These are phyloP conservation scores for Latheticus oryzae DNA, from an alignment of 2,888 invertebrate species.

Conservation along the genomic window DNA sequence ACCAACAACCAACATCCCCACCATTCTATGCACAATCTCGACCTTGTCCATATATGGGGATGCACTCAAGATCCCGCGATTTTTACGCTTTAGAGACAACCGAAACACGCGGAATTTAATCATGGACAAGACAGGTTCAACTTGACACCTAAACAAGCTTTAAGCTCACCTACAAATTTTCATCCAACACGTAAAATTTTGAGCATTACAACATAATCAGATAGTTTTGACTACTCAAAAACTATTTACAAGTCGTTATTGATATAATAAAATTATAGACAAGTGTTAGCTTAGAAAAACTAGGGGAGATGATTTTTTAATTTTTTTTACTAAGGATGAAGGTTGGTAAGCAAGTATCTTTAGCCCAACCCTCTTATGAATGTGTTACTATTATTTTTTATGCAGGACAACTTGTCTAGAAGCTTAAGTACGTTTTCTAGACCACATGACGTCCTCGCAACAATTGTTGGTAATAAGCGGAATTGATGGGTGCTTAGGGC, in stretches of 20 bases:
- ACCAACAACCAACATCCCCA: too few relatives aligned
- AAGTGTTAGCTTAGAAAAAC: constrained; percentile 31
- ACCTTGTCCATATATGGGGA: constrained; percentile 36
- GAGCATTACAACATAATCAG: constrained; percentile 1
- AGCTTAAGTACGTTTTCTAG: constrained; percentile 35
- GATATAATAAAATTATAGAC: constrained; percentile 6
- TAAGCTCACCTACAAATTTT: too few relatives aligned
- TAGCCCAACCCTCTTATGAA: constrained; percentile 46
- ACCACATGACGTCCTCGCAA: constrained; percentile 47
- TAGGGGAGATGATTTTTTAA: constrained; percentile 33
- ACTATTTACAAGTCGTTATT: not conserved
- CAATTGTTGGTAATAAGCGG: constrained; percentile 55
- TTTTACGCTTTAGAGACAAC: constrained; percentile 27
- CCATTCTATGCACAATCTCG: constrained; percentile 33
- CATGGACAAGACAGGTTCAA: constrained; percentile 18
- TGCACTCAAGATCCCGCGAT: constrained; percentile 38
- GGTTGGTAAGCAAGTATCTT: constrained; percentile 33
- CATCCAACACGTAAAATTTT: not conserved
- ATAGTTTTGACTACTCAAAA: constrained; percentile 4
- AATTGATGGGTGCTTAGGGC: constrained; percentile 52
- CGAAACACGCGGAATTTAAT: not conserved
- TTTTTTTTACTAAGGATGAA: constrained; percentile 30
- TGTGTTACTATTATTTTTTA: constrained; percentile 48
- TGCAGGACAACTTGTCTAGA: constrained; percentile 39
- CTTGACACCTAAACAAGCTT: too few relatives aligned